Percentiles rank a stretch among this genome's conserved stretches.
phyloP scores from a whole-genome alignment of 2,113 vertebrate species.

The Caranx ignobilis region DNA sequence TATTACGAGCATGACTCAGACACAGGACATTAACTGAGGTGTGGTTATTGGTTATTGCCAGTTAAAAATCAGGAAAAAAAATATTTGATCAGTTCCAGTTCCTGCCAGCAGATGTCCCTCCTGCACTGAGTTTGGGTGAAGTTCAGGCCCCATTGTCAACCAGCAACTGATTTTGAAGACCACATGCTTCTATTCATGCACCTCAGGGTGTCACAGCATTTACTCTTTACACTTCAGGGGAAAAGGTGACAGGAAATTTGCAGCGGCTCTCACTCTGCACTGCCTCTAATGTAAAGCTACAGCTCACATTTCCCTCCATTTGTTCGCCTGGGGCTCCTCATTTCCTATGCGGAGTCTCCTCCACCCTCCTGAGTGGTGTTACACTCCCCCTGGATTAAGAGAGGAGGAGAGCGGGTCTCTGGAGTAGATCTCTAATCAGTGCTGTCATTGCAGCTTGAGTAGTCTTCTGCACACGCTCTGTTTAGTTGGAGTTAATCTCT shows the following conservation, averaged over 20 bases:
- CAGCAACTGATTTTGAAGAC: neutral
- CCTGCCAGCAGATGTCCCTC: conserved; percentile 63
- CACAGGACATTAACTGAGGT: too few relatives aligned
- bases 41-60: too few relatives aligned
- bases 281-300: neutral
- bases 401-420: neutral
- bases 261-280: neutral
- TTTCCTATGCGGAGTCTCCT: neutral
- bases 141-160: too few relatives aligned
- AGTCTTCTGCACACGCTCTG: conserved; percentile 37
- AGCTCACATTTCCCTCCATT: conserved; percentile 18
- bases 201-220: neutral
- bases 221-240: neutral
- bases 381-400: conserved; percentile 19
- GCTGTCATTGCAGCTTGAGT: conserved; percentile 42
- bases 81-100: neutral
- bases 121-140: neutral
- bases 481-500: conserved; percentile 20
- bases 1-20: too few relatives aligned
- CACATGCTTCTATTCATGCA: neutral
- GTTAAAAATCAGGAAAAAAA: too few relatives aligned
- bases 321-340: neutral
- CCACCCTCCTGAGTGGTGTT: neutral
- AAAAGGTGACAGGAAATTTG: conserved; percentile 6
- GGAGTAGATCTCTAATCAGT: conserved; percentile 39